Percentiles rank a stretch among this genome's conserved stretches.
phyloP scores from a whole-genome alignment of 2,888 invertebrate genomes.

The Lasioglossum villosulum region DNA sequence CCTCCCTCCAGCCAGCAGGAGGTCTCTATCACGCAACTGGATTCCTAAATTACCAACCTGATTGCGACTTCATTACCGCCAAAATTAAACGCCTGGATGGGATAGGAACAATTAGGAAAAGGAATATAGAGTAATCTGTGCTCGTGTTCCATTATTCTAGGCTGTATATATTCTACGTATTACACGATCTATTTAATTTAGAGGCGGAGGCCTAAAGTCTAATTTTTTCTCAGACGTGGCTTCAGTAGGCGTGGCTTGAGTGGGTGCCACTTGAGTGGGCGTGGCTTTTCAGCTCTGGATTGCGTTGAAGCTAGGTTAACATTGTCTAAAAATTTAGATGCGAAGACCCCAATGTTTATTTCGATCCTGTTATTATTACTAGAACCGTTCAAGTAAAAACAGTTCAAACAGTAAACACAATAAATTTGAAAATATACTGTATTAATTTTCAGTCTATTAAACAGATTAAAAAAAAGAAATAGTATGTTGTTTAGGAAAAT shows the following conservation, averaged over 20 bases:
- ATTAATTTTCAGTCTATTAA: no score
- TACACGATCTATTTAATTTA: background rate
- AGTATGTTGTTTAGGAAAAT: background rate
- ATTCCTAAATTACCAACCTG: background rate
- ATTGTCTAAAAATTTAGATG: no score
- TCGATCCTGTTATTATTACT: background rate
- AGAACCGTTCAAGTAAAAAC: background rate
- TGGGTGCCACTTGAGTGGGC: background rate
- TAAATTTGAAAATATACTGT: no score
- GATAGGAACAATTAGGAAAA: background rate
- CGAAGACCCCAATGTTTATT: no score
- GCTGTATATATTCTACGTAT: background rate
- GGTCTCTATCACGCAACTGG: background rate
- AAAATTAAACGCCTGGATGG: background rate
- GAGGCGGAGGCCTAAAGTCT: background rate
- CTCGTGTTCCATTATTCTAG: background rate
- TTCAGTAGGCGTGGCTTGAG: background rate
- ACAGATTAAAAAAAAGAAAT: no score
- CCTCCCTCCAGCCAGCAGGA: slow-evolving; percentile 29
- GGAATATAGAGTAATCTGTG: no score
- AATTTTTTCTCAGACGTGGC: background rate
- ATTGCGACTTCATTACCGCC: background rate
- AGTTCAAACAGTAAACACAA: no score
- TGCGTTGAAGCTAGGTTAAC: background rate
- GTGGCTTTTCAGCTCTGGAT: background rate